Evolutionary conservation across 2,113 vertebrate genomes (phyloP).

Genomic region (Dromas ardeola): DNA sequence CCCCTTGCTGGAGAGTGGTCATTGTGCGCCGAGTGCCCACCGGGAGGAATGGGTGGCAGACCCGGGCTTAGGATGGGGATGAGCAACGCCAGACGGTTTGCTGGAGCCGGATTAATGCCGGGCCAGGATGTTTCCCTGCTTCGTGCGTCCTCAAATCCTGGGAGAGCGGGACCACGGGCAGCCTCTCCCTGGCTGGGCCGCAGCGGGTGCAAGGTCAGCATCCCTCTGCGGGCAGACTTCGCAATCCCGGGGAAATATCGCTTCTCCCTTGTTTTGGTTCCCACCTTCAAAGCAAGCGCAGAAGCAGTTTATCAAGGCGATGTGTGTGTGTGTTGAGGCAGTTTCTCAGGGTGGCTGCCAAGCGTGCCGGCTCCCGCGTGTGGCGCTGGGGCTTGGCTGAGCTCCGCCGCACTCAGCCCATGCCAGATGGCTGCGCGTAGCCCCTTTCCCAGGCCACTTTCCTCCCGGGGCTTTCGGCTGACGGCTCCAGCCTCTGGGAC

Average conservation of each 20-base stretch:
- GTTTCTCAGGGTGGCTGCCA: neutral
- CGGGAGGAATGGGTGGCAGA: neutral
- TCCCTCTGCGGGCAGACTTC: neutral
- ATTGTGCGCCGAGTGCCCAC: fast-evolving
- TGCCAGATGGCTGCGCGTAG: neutral
- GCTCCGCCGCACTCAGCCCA: fast-evolving
- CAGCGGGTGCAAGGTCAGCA: neutral
- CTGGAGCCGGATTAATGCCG: fast-evolving
- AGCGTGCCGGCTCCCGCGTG: neutral
- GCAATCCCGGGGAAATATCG: neutral
- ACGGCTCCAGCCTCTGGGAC: fast-evolving
- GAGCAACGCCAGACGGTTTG: neutral
- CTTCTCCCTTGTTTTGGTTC: neutral
- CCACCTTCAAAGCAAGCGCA: neutral
- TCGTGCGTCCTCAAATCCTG: neutral
- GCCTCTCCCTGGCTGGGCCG: fast-evolving
- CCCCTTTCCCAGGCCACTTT: constrained; percentile 20
- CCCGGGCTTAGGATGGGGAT: fast-evolving
- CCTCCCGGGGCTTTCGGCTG: neutral
- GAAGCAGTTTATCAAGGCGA: neutral
- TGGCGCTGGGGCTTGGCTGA: neutral
- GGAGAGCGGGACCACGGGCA: fast-evolving
- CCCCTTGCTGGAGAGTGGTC: neutral
- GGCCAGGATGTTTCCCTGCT: neutral
- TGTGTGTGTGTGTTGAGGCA: neutral